These are phyloP conservation scores for Theretra japonica DNA, from an alignment of 2,888 invertebrate genomes.

Conservation along the genomic window DNA sequence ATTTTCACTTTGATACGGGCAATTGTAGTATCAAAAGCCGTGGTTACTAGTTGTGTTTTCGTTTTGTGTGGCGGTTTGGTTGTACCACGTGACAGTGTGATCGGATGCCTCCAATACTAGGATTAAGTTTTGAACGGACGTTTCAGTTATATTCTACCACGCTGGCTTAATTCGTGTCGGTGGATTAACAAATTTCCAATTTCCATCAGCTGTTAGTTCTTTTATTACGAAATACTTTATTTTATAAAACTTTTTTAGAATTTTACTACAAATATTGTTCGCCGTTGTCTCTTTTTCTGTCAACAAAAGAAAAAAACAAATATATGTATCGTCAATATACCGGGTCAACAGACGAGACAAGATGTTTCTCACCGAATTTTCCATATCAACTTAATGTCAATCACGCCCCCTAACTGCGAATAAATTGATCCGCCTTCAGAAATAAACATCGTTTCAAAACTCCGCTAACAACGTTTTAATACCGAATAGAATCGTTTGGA, in stretches of 20 bases:
- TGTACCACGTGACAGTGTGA: no score
- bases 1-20: no score
- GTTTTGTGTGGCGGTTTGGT: no score
- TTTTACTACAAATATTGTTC: neutral
- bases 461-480: conserved; percentile 27
- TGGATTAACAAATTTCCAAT: no score
- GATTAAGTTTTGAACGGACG: no score
- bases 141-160: no score
- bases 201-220: no score
- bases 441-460: conserved; percentile 14
- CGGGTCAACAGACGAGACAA: neutral
- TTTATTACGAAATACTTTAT: no score
- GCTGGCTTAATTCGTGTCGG: no score
- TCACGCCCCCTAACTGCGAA: neutral
- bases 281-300: neutral
- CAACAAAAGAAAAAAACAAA: neutral
- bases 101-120: no score
- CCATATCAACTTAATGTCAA: neutral
- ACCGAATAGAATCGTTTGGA: conserved; percentile 37
- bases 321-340: neutral
- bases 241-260: neutral
- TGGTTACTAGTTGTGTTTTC: no score
- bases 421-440: neutral
- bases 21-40: no score
- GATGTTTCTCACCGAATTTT: neutral